Percentiles rank a stretch among this genome's conserved stretches.
Conservation (phyloP, 2,797 vertebrate genomes). For the Acropternis orthonyx region DNA sequence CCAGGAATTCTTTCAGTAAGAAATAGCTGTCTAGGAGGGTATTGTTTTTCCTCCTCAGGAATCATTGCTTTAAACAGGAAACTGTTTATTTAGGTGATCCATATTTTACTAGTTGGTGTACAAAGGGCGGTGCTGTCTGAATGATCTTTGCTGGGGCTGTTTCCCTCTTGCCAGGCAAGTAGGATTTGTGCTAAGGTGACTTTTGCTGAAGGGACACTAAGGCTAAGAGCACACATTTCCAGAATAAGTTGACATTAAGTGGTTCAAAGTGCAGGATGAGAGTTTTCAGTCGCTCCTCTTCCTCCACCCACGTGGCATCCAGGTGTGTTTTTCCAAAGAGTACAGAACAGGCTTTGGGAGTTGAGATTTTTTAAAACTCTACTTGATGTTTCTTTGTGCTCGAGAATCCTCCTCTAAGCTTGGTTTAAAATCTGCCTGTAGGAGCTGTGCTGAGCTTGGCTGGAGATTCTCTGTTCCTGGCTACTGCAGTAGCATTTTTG, state of each 20-base stretch:
- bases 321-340: not conserved
- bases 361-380: not conserved
- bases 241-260: not conserved
- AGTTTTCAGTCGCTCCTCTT: not conserved
- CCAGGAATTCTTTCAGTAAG: not conserved
- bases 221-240: not conserved
- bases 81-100: not conserved
- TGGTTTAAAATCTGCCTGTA: not conserved
- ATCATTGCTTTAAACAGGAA: not conserved
- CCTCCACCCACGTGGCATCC: not conserved
- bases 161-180: not conserved
- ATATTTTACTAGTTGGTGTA: not conserved
- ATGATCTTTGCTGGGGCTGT: not conserved
- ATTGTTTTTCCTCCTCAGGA: not conserved
- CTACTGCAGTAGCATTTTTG: not conserved
- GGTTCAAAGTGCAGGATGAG: not conserved
- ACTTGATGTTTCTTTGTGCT: not conserved
- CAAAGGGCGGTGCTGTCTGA: not conserved
- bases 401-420: not conserved
- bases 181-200: not conserved
- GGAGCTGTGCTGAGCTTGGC: not conserved
- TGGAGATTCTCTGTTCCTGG: not conserved
- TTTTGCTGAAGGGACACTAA: not conserved
- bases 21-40: not conserved
- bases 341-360: not conserved